phyloP scores from a whole-genome alignment of 2,888 invertebrate species.

The Ischnus inquisitorius region DNA sequence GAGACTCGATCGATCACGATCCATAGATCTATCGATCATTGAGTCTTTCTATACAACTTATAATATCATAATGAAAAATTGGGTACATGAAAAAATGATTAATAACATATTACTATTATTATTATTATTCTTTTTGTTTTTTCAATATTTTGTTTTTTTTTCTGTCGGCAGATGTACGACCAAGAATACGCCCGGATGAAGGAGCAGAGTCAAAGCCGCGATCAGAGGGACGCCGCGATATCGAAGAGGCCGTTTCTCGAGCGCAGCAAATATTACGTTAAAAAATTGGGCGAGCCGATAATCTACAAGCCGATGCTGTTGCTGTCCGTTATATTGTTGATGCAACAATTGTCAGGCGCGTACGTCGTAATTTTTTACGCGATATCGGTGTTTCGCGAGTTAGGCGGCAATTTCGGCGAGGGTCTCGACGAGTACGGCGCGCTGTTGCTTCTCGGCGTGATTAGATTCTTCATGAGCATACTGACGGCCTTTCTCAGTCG shows the following conservation, averaged over 20 bases:
- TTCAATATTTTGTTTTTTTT: conserved; percentile 3
- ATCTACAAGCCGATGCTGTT: conserved; percentile 87
- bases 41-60: too few species aligned
- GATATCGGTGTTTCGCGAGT: conserved; percentile 86
- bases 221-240: conserved; percentile 54
- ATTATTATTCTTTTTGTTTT: not conserved
- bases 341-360: conserved; percentile 87
- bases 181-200: conserved; percentile 76
- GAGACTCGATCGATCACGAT: not conserved
- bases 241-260: conserved; percentile 9
- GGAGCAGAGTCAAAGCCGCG: conserved; percentile 62
- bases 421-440: conserved; percentile 86
- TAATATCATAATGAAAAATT: too few species aligned
- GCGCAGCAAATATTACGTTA: conserved; percentile 71
- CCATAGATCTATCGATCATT: too few species aligned
- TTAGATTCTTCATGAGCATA: conserved; percentile 87
- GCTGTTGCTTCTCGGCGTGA: conserved; percentile 86
- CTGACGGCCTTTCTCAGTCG: conserved; percentile 86
- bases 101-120: too few species aligned
- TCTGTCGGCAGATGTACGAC: conserved; percentile 73
- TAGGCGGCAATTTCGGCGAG: conserved; percentile 85
- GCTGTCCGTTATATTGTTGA: conserved; percentile 85
- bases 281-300: conserved; percentile 77
- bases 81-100: too few species aligned
- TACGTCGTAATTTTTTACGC: conserved; percentile 88